Percentiles rank a stretch among this genome's conserved stretches.
Conservation (phyloP, 2,797 vertebrate species). For the Cynodonichthys magdalenae region DNA sequence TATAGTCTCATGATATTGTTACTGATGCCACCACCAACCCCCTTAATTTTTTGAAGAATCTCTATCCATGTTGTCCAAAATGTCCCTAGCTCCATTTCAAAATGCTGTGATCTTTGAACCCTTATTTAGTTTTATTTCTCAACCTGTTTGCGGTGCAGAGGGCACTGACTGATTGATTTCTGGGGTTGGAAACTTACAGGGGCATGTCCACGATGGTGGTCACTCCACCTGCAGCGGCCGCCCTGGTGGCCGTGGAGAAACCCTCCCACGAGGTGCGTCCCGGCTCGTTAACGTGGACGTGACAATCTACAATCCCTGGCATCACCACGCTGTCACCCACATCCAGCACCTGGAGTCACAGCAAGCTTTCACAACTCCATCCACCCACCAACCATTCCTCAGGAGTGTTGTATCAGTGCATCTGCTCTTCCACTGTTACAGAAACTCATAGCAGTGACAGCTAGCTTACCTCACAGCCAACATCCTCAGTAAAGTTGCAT, state of each 20-base stretch:
- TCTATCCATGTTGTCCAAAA: too few species aligned
- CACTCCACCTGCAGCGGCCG: constrained; percentile 86
- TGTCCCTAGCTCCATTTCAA: too few species aligned
- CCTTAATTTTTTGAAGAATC: too few species aligned
- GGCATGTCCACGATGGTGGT: constrained; percentile 89
- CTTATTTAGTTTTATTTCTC: constrained; percentile 9
- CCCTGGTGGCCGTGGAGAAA: constrained; percentile 82
- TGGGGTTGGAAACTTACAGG: constrained; percentile 65
- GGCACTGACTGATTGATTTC: constrained; percentile 3
- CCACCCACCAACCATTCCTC: not conserved
- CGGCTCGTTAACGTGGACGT: constrained; percentile 87
- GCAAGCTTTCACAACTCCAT: not conserved
- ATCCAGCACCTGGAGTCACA: constrained; percentile 78
- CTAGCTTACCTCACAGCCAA: constrained; percentile 65
- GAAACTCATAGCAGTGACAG: not conserved
- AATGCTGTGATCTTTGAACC: not conserved
- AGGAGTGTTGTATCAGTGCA: not conserved
- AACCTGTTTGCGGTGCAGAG: constrained; percentile 9
- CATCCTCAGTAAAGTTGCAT: constrained; percentile 22
- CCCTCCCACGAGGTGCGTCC: constrained; percentile 84
- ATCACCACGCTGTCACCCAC: constrained; percentile 84
- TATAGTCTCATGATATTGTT: too few species aligned
- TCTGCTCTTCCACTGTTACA: not conserved
- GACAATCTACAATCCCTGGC: constrained; percentile 85
- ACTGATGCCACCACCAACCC: too few species aligned